These are phyloP conservation scores for Camarhynchus parvulus DNA, from an alignment of 2,113 vertebrate genomes.

Conservation along the genomic window DNA sequence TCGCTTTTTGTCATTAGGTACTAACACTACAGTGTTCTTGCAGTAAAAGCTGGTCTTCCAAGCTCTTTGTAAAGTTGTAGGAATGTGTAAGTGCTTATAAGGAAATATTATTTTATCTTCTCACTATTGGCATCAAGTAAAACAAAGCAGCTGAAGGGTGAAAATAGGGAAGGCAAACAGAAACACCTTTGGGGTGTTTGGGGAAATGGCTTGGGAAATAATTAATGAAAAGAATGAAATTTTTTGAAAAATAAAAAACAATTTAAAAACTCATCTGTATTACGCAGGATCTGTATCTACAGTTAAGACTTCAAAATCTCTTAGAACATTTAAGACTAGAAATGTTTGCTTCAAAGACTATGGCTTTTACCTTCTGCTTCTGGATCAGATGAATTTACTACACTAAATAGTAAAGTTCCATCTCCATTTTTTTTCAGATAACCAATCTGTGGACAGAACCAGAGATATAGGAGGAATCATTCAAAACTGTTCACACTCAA, in stretches of 20 bases:
- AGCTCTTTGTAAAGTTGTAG: background rate
- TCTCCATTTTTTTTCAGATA: slow-evolving; percentile 90
- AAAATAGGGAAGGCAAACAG: background rate
- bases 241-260: background rate
- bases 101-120: background rate
- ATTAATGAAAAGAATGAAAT: background rate
- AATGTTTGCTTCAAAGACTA: background rate
- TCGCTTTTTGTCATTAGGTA: background rate
- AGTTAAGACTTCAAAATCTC: background rate
- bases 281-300: background rate
- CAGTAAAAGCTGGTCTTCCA: background rate
- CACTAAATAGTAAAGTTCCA: slow-evolving; percentile 86
- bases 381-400: slow-evolving; percentile 90
- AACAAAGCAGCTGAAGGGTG: background rate
- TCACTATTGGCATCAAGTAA: background rate
- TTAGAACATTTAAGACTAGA: background rate
- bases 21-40: background rate
- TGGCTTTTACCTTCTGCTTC: slow-evolving; percentile 86
- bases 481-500: background rate
- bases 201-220: background rate
- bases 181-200: background rate
- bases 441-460: slow-evolving; percentile 85
- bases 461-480: background rate
- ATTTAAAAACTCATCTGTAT: background rate
- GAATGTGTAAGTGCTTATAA: background rate